Base-by-base conservation (phyloP, 2,797 vertebrate genomes). In the Manis pentadactyla region DNA sequence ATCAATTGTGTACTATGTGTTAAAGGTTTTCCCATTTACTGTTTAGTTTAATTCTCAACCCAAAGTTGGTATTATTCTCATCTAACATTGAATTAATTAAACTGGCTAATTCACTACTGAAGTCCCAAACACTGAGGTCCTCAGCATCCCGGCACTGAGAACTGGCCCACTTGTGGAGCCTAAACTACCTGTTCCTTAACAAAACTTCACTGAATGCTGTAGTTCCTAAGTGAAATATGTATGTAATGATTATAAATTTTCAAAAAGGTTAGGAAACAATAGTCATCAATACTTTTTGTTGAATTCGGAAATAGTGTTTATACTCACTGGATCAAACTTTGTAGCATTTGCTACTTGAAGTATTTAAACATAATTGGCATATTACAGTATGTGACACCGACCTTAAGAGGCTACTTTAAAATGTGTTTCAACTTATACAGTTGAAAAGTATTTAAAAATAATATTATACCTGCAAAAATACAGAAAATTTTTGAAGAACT, bases 361-460 rank as follows among this genome's bases (percentile, higher is more conserved):
- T 68, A 96, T 78, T 83, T 86, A 81, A 95, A 92, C 14, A 84
- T 19, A 93, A 64, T 2, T 87, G 77, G 25, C 12, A 73, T 75
- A 77, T 46, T 64, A 69, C 31, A 87, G 13, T 78, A 94, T 12
- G 4, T 79, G 11, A 88, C 39, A 88, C 2, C 55, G 59, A 14
- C 37, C 66, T 90, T 94, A 87, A 94, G 82, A 90, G 59, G 94
- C 7, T 90, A 75, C 78, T 57, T 84, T 81, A 95, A 89, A 94
- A 82, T 94, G 19, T 49, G 39, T 68, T 88, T 75, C 84, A 66
- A 90, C 21, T 64, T 88, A 59, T 73, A 25, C 88, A 90, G 61
- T 81, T 95, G 57, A 87, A 92, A 93, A 7, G 12, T 93, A 87
- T 71, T 97, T 79, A 14, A 73, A 96, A 86, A 87, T 93, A 90